phyloP scores from a whole-genome alignment of 1,140 invertebrate species.

The Drosophila pruinosa region DNA sequence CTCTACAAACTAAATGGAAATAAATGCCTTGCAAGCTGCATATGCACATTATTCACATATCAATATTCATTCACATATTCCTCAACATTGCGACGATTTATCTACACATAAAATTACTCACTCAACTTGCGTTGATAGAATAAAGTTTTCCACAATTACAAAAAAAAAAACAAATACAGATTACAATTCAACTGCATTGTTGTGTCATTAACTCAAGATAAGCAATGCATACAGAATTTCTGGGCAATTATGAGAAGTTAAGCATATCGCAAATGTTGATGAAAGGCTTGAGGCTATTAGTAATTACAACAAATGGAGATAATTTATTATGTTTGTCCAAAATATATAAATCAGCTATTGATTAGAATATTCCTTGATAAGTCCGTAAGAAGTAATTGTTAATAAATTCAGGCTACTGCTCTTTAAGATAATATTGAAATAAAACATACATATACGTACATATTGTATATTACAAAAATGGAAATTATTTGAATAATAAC shows the following conservation, averaged over 20 bases:
- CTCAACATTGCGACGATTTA: neutral
- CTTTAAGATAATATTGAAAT: too few species aligned
- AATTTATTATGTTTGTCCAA: neutral
- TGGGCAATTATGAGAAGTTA: neutral
- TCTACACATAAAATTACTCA: neutral
- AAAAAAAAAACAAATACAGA: neutral
- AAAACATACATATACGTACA: too few species aligned
- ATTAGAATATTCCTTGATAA: too few species aligned
- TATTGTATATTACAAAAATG: too few species aligned
- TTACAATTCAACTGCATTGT: neutral
- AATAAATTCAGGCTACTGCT: too few species aligned
- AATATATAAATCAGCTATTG: too few species aligned
- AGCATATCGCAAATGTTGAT: neutral
- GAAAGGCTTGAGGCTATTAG: neutral
- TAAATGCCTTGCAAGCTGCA: neutral
- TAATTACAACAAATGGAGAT: too few species aligned
- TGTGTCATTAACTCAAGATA: neutral
- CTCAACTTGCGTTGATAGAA: neutral
- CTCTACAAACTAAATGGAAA: neutral
- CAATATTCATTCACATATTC: neutral
- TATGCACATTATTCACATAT: neutral
- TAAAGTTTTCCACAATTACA: neutral
- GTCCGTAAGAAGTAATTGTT: too few species aligned
- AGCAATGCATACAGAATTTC: neutral
- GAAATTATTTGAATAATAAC: too few species aligned